Evolutionary conservation across 2,888 invertebrate genomes (phyloP), one percentile per base, ranked within the genome.

Genomic region (Drosophila demipolita): DNA sequence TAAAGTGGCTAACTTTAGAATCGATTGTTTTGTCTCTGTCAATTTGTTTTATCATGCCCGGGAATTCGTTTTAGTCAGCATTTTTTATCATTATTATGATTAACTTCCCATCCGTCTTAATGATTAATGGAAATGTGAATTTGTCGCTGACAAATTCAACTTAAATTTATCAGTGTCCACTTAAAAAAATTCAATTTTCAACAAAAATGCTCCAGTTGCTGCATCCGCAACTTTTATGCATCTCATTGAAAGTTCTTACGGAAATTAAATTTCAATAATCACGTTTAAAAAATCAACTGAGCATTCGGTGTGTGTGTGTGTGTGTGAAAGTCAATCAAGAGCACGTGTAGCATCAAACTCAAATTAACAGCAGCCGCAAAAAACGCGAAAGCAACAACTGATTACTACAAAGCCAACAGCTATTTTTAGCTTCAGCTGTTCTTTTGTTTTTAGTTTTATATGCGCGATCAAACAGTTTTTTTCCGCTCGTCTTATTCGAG

Each of bases 241-340:
- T 42, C 66, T 73, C 60, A 55, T 76, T 61, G 29, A 74, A 80
- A 80, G 69, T 80, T 80, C 70, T 74, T 53, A 61, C 70, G 70
- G 80, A 68, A 71, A 74, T 77, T 57, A 50, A 72, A 83, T 87
- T 74, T 68, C 74, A 85, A 87, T 82, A 42, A 69, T 60, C 42
- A 63, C 20, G 15, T 66, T 50, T 53, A 66, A 29, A 33, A 55
- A 32, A 71, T 29, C 20, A 54, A 29, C 55, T 40, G 32, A 49
- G 11, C 48, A 40, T 57, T 42, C 15, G 32, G 33, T 52, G 50
- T 50, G 33, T 52, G 50, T 54, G 54, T 20, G 36, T 73, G 60
- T 86, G 80, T 82, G 89, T 75, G 78, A 86, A 86, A 86, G 87
- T 83, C 77, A 89, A 87, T 87, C 83, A 89, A 76, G 80, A 89